Base-by-base conservation (phyloP, 2,797 vertebrate genomes). In the Podarcis lilfordi region DNA sequence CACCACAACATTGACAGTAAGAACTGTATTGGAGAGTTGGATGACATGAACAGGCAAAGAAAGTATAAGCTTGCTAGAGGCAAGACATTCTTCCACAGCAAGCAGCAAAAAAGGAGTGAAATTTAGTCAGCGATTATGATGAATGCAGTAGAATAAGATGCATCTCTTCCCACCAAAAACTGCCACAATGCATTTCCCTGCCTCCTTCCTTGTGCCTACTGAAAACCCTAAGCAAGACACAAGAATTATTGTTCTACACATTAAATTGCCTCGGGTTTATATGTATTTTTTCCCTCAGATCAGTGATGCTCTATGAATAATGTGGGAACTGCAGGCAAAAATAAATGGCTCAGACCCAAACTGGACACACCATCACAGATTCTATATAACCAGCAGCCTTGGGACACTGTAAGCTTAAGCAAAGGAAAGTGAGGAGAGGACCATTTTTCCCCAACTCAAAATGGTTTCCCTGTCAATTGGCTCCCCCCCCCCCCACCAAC, bases 201-300 rank as follows among this genome's bases (percentile, higher is more conserved):
- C 50, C 35, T 40, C 21, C 35, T 40, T 29, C 9, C 64, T 35
- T 23, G 4, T 1, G 82, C 32, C 68, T 15, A 35, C 11, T n/a
- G 69, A 91, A 85, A 32, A 7, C 23, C 84, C 15, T 1, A 82
- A 19, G 21, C 55, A 77, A 82, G 92, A 71, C 11, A 92, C 5
- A n/a, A 64, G 2, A 35, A 2, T 35, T 86, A 79, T 2, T 0
- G 0, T 87, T 61, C n/a, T 59, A 5, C 83, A 80, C 45, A 64
- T 3, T 86, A 88, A 0, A 2, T 77, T 85, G 66, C 80, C 69
- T 43, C 87, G 5, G 29, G 59, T 29, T 40, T 76, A 77, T 77
- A 15, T 79, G 50, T 55, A 15, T n/a, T 25, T 45, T 6, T 2
- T 35, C 0, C 43, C 85, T 21, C 55, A 74, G 21, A 29, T 10